Conservation (phyloP, 2,113 vertebrate genomes). For the Spilogale gracilis region DNA sequence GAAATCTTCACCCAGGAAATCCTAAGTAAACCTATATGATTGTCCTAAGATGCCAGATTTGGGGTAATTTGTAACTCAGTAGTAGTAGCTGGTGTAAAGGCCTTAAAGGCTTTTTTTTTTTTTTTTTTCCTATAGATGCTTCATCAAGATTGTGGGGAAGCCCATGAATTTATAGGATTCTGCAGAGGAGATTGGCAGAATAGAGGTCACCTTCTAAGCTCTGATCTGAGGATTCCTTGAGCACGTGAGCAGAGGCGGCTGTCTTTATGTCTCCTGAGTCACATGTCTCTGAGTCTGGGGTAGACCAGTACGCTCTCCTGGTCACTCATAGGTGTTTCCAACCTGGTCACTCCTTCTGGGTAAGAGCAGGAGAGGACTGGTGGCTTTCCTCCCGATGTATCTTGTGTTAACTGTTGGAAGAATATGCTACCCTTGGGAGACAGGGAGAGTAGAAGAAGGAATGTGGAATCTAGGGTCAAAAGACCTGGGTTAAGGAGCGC, state of each 20-base stretch:
- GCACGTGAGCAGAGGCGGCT: neutral
- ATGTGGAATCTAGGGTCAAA: neutral
- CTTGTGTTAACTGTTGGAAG: neutral
- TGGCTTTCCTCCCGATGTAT: neutral
- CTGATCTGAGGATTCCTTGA: neutral
- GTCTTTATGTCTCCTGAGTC: neutral
- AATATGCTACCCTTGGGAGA: neutral
- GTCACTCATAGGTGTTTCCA: neutral
- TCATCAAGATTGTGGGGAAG: neutral
- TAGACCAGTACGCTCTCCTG: neutral
- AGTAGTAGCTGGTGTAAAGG: neutral
- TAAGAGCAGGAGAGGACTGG: neutral
- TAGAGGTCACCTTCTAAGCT: neutral
- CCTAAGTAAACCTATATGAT: neutral
- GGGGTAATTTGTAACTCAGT: neutral
- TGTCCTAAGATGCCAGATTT: neutral
- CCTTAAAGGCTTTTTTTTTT: neutral
- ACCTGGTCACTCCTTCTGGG: neutral
- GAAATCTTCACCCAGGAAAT: neutral
- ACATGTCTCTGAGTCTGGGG: neutral
- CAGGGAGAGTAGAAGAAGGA: neutral
- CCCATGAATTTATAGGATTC: neutral
- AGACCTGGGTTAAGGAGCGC: neutral
- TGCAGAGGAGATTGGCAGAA: neutral
- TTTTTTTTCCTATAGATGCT: neutral